Conservation (phyloP, 2,113 vertebrate genomes). For the Chaetura pelagica region DNA sequence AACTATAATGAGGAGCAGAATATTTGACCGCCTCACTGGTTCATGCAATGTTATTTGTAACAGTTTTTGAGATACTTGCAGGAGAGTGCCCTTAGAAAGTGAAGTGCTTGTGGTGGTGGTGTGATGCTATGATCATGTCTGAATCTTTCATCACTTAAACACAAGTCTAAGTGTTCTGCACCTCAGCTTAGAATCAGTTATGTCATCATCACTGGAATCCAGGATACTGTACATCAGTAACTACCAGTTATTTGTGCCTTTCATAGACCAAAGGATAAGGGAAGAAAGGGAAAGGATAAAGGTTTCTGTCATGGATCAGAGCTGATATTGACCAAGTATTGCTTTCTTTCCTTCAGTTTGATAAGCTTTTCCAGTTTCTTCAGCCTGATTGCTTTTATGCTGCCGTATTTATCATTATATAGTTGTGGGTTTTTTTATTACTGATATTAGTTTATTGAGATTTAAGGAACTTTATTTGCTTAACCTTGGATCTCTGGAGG, state of each 20-base stretch:
- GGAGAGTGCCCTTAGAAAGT: not conserved
- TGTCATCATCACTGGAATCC: not conserved
- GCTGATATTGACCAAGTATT: constrained; percentile 18
- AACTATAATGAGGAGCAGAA: not conserved
- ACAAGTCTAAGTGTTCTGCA: not conserved
- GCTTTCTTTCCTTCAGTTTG: not conserved
- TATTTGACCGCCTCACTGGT: not conserved
- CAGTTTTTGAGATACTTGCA: not conserved
- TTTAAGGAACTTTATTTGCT: constrained; percentile 67
- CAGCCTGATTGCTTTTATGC: constrained; percentile 32
- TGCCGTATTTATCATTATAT: constrained; percentile 54
- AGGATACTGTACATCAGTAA: not conserved
- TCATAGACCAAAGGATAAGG: not conserved
- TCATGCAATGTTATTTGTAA: not conserved
- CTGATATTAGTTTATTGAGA: constrained; percentile 61
- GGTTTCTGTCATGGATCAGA: not conserved
- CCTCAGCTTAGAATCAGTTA: not conserved
- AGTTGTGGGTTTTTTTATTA: constrained; percentile 4
- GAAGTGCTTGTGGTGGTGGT: not conserved
- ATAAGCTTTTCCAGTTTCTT: constrained; percentile 45
- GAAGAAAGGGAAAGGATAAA: constrained; percentile 11
- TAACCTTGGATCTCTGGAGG: constrained; percentile 65
- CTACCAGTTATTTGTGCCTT: not conserved
- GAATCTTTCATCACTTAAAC: not conserved
- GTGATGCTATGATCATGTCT: not conserved